Base-by-base conservation (phyloP, 2,797 vertebrate genomes). In the Margarornis squamiger region DNA sequence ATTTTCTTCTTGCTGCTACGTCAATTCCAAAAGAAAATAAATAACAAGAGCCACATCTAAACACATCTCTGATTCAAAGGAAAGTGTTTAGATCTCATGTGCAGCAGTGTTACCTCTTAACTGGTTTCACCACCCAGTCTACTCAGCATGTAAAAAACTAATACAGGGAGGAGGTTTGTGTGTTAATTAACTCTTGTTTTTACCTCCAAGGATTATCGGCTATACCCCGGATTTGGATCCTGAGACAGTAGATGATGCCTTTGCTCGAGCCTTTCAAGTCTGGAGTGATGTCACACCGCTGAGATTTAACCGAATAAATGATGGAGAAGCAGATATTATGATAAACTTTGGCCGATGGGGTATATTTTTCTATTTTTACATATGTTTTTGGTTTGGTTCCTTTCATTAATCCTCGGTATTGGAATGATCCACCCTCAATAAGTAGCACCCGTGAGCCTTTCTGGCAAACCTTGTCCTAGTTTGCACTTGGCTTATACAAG, bases 321-420 rank as follows among this genome's bases (percentile, higher is more conserved):
- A 99, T 9, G 99, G 99, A 97, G 99, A 99, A 90, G 99, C 99
- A 34, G 99, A 99, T 97, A 99, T 99, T 94, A 99, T 99, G 99
- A 98, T 99, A 95, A 99, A 99, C 94, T 99, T 99, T 90, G 99
- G 99, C 32, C 99, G 99, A 94, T 99, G 99, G 97, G 99, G 99
- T 99, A 99, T 48, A 73, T 61, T 20, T 93, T 83, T 84, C 39
- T 77, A 26, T 43, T 94, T 88, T 85, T 91, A 85, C 68, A 72
- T 80, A 45, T 38, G 36, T 0, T 74, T 91, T 82, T 51, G 7
- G 27, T 8, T 95, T 92, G 91, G 34, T 63, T 94, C 57, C 61
- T 93, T 88, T 86, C 57, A 87, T 83, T 96, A 96, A 65, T 58
- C n/a, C 38, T 85, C 66, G 65, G 32, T 23, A 21, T 38, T 74